Evolutionary conservation across 2,797 vertebrate genomes (phyloP).

Genomic region (Semaprochilodus insignis): DNA sequence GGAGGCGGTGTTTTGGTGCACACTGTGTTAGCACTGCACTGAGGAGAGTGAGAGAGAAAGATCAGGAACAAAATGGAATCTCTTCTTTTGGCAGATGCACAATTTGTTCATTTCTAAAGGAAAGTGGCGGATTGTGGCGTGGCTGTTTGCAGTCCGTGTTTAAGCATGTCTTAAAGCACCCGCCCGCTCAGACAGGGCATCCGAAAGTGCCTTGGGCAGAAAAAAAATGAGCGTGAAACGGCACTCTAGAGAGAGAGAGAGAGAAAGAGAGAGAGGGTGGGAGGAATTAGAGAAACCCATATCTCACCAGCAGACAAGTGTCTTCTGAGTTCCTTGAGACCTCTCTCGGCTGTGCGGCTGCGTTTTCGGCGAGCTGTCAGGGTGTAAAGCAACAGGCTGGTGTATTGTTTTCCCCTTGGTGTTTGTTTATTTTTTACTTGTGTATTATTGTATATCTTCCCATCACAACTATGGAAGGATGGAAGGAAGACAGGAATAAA

Average conservation of each 20-base stretch:
- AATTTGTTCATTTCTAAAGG: constrained; percentile 10
- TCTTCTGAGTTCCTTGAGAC: neutral
- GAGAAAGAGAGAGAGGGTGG: constrained; percentile 10
- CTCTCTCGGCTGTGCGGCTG: neutral
- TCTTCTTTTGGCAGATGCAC: neutral
- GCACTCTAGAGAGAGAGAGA: neutral
- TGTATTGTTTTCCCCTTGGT: neutral
- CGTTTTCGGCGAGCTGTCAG: neutral
- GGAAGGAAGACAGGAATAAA: too few relatives aligned
- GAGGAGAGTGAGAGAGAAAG: neutral
- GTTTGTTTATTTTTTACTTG: too few relatives aligned
- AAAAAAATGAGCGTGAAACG: neutral
- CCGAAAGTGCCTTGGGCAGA: neutral
- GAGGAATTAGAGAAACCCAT: constrained; percentile 6
- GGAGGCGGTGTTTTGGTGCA: neutral
- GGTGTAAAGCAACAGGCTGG: neutral
- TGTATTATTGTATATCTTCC: too few relatives aligned
- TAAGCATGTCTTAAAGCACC: constrained; percentile 22
- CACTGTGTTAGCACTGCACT: neutral
- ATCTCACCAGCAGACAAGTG: constrained; percentile 22
- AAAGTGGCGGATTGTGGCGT: neutral
- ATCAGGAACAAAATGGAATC: neutral
- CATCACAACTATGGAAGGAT: too few relatives aligned
- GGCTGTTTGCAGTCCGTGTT: neutral
- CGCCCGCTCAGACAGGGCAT: constrained; percentile 9